Percentiles rank a stretch among this genome's conserved stretches.
Evolutionary conservation across 2,888 invertebrate species (phyloP).

Genomic region (Enchytraeus crypticus): DNA sequence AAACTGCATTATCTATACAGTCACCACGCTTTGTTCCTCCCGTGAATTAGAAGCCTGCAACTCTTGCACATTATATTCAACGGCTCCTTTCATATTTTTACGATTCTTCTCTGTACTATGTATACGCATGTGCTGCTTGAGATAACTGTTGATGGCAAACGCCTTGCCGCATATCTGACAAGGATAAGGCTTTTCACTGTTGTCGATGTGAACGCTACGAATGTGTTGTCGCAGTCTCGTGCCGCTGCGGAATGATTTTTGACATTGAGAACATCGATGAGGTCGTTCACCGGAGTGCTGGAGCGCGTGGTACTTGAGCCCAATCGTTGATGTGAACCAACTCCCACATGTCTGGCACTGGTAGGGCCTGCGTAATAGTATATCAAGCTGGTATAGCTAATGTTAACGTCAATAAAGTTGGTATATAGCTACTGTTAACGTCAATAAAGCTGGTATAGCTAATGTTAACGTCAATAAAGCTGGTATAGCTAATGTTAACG

Average conservation of each 20-base stretch:
- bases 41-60: too few species aligned
- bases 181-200: background rate
- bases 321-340: background rate
- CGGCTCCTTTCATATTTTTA: too few species aligned
- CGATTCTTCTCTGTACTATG: background rate
- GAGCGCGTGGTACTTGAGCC: background rate
- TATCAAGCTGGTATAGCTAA: too few species aligned
- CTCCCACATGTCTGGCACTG: background rate
- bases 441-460: too few species aligned
- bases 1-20: too few species aligned
- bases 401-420: too few species aligned
- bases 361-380: background rate
- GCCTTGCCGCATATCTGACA: background rate
- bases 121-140: background rate
- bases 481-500: too few species aligned
- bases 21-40: too few species aligned
- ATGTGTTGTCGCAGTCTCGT: background rate
- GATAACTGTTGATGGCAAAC: background rate
- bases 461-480: too few species aligned
- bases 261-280: background rate
- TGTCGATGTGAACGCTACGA: constrained; percentile 1
- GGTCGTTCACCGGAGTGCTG: background rate
- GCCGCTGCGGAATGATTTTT: background rate
- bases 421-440: too few species aligned
- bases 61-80: too few species aligned